phyloP scores from a whole-genome alignment of 2,113 vertebrate genomes.

The Thermophis baileyi region DNA sequence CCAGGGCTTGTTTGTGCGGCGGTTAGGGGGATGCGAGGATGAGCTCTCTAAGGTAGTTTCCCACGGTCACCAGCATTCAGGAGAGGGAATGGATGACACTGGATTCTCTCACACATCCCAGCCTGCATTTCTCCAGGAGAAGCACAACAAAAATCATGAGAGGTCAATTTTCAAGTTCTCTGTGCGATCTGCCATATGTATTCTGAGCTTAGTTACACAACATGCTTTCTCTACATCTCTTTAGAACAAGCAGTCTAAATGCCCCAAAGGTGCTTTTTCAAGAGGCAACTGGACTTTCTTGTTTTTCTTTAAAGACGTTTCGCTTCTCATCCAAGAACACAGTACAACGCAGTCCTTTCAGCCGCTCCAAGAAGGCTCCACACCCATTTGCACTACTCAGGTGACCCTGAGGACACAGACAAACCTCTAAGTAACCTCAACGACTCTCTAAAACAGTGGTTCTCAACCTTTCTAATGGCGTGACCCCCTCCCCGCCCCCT shows the following conservation, averaged over 20 bases:
- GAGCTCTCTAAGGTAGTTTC: neutral
- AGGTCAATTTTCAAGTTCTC: neutral
- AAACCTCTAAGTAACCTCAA: no score
- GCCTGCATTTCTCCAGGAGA: neutral
- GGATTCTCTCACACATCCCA: neutral
- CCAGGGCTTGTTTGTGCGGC: neutral
- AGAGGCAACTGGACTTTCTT: no score
- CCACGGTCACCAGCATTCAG: neutral
- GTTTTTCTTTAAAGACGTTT: no score
- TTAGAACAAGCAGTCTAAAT: neutral
- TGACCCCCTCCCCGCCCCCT: no score
- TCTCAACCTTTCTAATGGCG: no score
- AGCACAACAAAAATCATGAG: neutral
- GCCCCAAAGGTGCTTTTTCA: no score
- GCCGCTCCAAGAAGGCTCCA: no score
- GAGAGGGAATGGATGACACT: neutral
- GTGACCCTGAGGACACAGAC: no score
- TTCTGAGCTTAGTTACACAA: neutral
- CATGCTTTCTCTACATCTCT: neutral
- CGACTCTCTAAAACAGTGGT: no score
- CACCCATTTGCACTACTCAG: no score
- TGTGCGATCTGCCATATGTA: neutral
- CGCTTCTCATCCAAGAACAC: no score
- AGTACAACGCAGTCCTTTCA: no score
- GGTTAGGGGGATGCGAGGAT: neutral